Evolutionary conservation across 2,888 invertebrate species (phyloP).

Genomic region (Blastobasis adustella): DNA sequence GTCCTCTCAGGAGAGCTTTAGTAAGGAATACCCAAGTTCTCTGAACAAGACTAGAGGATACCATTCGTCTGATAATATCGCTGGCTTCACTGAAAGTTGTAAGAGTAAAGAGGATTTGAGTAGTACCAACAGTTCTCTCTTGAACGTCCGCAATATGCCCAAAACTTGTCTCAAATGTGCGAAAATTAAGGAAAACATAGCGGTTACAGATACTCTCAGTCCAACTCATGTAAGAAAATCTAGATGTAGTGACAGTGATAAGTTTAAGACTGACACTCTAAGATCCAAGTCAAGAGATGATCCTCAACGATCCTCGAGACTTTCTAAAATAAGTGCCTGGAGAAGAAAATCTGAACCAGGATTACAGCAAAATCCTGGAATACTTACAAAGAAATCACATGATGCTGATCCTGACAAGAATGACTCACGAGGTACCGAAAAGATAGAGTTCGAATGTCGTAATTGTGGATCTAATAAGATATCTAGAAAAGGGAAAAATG

Average conservation of each 20-base stretch:
- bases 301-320: conserved; percentile 54
- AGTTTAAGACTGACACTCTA: conserved; percentile 54
- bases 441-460: conserved; percentile 65
- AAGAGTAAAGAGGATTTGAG: conserved; percentile 55
- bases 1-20: conserved; percentile 64
- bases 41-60: conserved; percentile 60
- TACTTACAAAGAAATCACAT: conserved; percentile 46
- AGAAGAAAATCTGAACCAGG: conserved; percentile 83
- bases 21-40: conserved; percentile 47
- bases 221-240: conserved; percentile 47
- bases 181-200: conserved; percentile 69
- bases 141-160: conserved; percentile 46
- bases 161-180: conserved; percentile 67
- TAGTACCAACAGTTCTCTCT: conserved; percentile 46
- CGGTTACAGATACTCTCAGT: conserved; percentile 42
- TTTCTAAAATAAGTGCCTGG: conserved; percentile 78
- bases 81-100: conserved; percentile 46
- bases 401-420: conserved; percentile 52
- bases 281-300: conserved; percentile 69
- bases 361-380: conserved; percentile 57
- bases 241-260: conserved; percentile 51
- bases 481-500: conserved; percentile 38
- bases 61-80: conserved; percentile 65
- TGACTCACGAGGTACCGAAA: conserved; percentile 51
- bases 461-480: conserved; percentile 66